These are phyloP conservation scores for Pontoporia blainvillei DNA, from an alignment of 2,113 vertebrate species.

Conservation along the genomic window DNA sequence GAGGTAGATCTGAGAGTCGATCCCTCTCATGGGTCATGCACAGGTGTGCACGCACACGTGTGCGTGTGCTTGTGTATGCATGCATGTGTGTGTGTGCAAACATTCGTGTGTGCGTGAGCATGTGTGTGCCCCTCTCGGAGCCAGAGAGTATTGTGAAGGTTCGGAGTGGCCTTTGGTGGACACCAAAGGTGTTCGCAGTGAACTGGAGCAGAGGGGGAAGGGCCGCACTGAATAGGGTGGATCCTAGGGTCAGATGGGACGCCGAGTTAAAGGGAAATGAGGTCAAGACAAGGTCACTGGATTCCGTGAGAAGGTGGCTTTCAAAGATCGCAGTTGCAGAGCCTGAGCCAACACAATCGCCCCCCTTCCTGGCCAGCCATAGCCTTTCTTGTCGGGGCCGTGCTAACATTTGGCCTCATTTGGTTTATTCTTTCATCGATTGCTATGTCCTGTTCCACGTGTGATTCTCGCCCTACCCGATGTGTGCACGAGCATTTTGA, in stretches of 20 bases:
- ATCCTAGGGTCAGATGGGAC: neutral
- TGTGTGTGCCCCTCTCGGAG: neutral
- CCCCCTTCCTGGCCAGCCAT: neutral
- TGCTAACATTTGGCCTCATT: neutral
- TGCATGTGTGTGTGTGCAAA: accelerated
- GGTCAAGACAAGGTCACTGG: neutral
- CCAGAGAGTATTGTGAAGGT: neutral
- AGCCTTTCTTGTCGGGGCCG: neutral
- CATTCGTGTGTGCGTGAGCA: neutral
- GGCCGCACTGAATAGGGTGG: neutral
- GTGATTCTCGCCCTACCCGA: neutral
- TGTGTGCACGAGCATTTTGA: neutral
- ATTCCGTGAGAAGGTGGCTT: neutral
- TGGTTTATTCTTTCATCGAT: neutral
- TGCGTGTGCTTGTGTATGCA: neutral
- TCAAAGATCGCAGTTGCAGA: neutral
- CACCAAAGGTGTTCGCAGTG: neutral
- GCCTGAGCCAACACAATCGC: neutral
- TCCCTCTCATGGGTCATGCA: neutral
- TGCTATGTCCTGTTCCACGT: neutral
- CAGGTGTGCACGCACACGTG: accelerated
- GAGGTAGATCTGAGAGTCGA: neutral
- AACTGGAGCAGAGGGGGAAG: neutral
- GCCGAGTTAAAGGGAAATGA: neutral
- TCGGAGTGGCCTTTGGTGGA: neutral